Evolutionary conservation across 1,140 invertebrate genomes (phyloP).

Genomic region (Nephotettix cincticeps): DNA sequence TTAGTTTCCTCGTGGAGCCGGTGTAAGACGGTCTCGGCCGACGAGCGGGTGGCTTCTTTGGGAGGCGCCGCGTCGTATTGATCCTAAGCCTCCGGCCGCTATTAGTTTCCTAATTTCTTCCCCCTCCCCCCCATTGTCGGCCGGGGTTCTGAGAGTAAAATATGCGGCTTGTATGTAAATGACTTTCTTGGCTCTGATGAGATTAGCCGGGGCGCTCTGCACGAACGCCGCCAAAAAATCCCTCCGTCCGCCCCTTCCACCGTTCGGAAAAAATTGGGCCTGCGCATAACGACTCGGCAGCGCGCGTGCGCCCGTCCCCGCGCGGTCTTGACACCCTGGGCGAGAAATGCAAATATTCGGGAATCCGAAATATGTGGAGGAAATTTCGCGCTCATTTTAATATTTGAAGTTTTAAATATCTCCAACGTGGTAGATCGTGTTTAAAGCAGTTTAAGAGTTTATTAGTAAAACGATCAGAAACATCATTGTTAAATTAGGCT

Average conservation of each 20-base stretch:
- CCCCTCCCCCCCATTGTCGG: slow-evolving; percentile 4
- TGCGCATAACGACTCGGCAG: background rate
- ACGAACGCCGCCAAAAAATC: slow-evolving; percentile 16
- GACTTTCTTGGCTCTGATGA: slow-evolving; percentile 29
- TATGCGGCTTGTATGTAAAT: slow-evolving; percentile 33
- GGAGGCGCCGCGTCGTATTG: slow-evolving; percentile 21
- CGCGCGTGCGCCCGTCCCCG: background rate
- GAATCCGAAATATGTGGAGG: background rate
- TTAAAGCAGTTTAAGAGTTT: too few species aligned
- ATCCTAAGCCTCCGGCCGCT: slow-evolving; percentile 22
- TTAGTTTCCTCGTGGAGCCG: too few species aligned
- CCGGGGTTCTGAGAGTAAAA: slow-evolving; percentile 22
- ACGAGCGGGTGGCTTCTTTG: slow-evolving; percentile 16
- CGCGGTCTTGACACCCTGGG: background rate
- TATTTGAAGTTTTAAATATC: too few species aligned
- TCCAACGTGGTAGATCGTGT: too few species aligned
- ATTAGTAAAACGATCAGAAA: too few species aligned
- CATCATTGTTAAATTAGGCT: too few species aligned
- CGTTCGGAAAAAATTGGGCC: slow-evolving; percentile 11
- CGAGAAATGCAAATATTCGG: slow-evolving; percentile 8
- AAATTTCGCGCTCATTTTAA: background rate
- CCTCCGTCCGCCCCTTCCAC: background rate
- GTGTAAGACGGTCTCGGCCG: background rate
- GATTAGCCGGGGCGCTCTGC: slow-evolving; percentile 27
- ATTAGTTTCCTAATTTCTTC: slow-evolving; percentile 31